Percentiles rank a stretch among this genome's conserved stretches.
These are phyloP conservation scores for Eclectus roratus DNA, from an alignment of 2,113 vertebrate species.

Conservation along the genomic window DNA sequence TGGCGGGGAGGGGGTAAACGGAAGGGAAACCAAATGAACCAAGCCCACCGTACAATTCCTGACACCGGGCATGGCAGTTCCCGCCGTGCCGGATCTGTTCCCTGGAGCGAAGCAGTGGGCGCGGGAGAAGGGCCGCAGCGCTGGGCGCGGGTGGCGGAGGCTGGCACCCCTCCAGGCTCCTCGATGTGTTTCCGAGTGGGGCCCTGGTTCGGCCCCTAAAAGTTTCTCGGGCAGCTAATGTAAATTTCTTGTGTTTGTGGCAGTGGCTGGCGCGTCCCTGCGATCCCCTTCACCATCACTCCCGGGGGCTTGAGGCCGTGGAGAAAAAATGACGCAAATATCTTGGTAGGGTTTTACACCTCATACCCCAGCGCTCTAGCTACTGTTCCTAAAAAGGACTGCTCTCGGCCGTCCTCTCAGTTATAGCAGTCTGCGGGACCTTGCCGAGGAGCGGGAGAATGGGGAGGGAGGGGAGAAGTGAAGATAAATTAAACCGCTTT, in stretches of 20 bases:
- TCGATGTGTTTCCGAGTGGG: neutral
- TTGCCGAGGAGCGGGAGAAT: neutral
- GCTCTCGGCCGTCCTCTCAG: neutral
- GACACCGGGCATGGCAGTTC: rapidly evolving
- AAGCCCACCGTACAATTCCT: neutral
- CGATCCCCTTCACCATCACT: neutral
- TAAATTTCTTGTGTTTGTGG: neutral
- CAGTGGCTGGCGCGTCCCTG: neutral
- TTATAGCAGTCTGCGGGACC: neutral
- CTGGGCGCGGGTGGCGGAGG: neutral
- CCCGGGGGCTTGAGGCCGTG: neutral
- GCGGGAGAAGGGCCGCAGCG: neutral
- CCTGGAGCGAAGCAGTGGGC: rapidly evolving
- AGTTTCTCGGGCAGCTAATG: neutral
- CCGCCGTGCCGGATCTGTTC: neutral
- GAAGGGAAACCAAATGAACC: neutral
- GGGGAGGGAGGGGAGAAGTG: neutral
- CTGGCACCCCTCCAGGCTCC: neutral
- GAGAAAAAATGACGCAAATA: neutral
- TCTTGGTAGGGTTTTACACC: neutral
- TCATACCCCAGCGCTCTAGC: neutral
- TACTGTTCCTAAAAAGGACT: neutral
- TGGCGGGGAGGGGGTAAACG: neutral
- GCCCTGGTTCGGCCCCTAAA: neutral
- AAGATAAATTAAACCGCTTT: neutral